Percentiles rank a stretch among this genome's conserved stretches.
Conservation (phyloP, 2,113 vertebrate species). For the Condylura cristata region DNA sequence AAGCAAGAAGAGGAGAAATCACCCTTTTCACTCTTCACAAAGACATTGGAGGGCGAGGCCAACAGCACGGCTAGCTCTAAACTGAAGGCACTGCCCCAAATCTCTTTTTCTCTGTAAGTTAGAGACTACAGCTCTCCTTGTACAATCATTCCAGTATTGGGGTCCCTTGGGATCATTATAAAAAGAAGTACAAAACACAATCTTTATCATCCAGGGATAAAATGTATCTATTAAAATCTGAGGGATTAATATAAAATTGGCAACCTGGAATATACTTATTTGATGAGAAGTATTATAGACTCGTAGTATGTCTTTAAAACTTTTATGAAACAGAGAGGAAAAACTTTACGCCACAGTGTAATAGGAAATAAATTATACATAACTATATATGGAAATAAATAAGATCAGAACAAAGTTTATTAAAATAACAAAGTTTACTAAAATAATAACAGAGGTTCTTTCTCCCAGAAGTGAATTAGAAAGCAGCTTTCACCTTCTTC, state of each 20-base stretch:
- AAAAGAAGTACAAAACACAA: conserved; percentile 21
- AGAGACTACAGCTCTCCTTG: background rate
- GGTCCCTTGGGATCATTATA: background rate
- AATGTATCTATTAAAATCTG: background rate
- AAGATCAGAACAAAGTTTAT: background rate
- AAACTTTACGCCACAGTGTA: background rate
- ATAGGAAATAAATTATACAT: background rate
- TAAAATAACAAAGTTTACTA: background rate
- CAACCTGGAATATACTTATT: background rate
- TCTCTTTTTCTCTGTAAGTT: background rate
- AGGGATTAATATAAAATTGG: background rate
- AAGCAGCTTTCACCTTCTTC: background rate
- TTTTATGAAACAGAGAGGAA: background rate
- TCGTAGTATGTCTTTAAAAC: background rate
- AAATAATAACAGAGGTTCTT: background rate
- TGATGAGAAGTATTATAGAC: background rate
- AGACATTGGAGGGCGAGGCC: background rate
- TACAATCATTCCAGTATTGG: background rate
- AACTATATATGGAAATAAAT: background rate
- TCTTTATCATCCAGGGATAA: background rate
- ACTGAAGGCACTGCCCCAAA: background rate
- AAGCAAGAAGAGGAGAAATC: background rate
- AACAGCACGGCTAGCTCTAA: background rate
- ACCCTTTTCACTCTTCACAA: background rate
- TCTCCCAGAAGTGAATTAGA: background rate